Base-by-base conservation (phyloP, 2,797 vertebrate species). In the Smutsia temminckii region DNA sequence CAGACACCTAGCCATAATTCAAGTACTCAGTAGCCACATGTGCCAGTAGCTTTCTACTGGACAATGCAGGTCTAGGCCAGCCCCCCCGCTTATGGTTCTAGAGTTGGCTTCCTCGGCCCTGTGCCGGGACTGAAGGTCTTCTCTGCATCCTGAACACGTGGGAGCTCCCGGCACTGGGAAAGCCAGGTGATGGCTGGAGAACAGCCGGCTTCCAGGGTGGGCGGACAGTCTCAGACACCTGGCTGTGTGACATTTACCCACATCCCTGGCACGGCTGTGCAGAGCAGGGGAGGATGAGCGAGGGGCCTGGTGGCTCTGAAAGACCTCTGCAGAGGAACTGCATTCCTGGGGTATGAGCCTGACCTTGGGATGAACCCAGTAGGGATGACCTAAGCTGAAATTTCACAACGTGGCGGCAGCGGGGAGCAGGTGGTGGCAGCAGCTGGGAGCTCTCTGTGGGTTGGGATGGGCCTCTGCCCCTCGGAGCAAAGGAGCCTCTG, bases 161-260 rank as follows among this genome's bases (percentile, higher is more conserved):
- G 9, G 42, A 4, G 2, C 29, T 51, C n/a, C 37, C 34, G 63
- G 59, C 21, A 2, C 12, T 0, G 29, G 55, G 68, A 46, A 23
- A 55, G 17, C 83, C 79, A 79, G 77, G 93, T 32, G 89, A 93
- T 72, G 71, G 37, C 4, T 89, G 69, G 92, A 97, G 95, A 96
- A 95, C 96, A 64, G 96, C 91, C 90, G 96, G 93, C 93, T 93
- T 14, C 46, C 42, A 17, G 71, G n/a, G 34, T 4, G 6, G 78
- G 74, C 77, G 55, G 46, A n/a, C 20, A 9, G 49, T 27, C 34
- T 89, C 91, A 96, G 97, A 96, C 95, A 97, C 79, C 74, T 63
- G 96, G 95, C 84, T 93, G 87, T 71, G 64, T 88, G 75, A 92
- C 86, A 83, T 90, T 94, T 95, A 96, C 80, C 96, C 90, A 89